Percentiles rank a stretch among this genome's conserved stretches.
Conservation (phyloP, 2,888 invertebrate genomes). For the Eurytoma californica region DNA sequence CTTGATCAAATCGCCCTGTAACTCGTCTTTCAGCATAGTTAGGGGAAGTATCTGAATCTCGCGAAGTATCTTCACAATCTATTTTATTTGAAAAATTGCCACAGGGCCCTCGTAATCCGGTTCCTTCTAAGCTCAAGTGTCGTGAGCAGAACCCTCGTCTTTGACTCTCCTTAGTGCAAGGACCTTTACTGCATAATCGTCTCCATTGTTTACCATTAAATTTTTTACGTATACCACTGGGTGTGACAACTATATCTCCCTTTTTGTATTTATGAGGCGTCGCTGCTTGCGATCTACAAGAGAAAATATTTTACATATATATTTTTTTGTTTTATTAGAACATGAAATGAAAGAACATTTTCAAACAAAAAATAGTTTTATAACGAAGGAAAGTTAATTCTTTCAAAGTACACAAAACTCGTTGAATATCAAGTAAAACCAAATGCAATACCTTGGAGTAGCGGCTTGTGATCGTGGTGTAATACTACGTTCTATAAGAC, state of each 20-base stretch:
- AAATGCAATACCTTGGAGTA: slow-evolving; percentile 83
- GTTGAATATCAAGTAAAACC: not conserved
- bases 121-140: slow-evolving; percentile 93
- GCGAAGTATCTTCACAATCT: slow-evolving; percentile 91
- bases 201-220: slow-evolving; percentile 99
- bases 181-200: slow-evolving; percentile 95
- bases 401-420: too few relatives aligned
- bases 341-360: too few relatives aligned
- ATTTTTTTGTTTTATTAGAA: too few relatives aligned
- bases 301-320: too few relatives aligned
- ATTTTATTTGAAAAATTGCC: slow-evolving; percentile 75
- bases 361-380: too few relatives aligned
- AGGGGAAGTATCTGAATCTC: slow-evolving; percentile 93
- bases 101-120: slow-evolving; percentile 70
- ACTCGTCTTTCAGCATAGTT: slow-evolving; percentile 85
- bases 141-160: slow-evolving; percentile 97
- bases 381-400: too few relatives aligned
- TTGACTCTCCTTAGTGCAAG: slow-evolving; percentile 98
- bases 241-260: slow-evolving; percentile 95
- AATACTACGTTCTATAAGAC: slow-evolving; percentile 87
- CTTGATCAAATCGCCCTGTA: slow-evolving; percentile 91
- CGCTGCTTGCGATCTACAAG: slow-evolving; percentile 87
- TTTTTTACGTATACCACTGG: slow-evolving; percentile 97
- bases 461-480: slow-evolving; percentile 94
- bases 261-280: slow-evolving; percentile 98